A percentile compares a stretch with the other conserved stretches of the same genome.
Evolutionary conservation across 2,113 vertebrate species (phyloP).

Genomic region (Microcebus griseorufus): DNA sequence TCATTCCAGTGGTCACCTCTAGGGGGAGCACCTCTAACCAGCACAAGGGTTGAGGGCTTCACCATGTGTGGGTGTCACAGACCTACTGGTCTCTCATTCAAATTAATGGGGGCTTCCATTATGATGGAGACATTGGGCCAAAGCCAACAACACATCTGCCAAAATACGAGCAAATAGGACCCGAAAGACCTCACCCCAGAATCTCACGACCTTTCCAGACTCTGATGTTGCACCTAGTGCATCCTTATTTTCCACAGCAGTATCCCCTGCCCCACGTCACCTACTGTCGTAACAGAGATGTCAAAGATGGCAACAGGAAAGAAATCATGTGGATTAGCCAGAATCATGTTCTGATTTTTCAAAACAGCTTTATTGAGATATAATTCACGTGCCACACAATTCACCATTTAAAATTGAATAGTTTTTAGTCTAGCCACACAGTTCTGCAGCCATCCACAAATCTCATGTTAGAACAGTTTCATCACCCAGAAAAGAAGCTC

Average conservation of each 20-base stretch:
- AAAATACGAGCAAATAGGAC: rapidly evolving
- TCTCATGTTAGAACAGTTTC: neutral
- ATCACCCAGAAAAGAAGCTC: neutral
- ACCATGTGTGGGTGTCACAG: neutral
- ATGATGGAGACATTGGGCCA: neutral
- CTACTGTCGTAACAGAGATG: neutral
- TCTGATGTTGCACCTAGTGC: neutral
- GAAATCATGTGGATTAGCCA: neutral
- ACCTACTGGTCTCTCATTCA: neutral
- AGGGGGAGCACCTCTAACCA: neutral
- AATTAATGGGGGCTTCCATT: neutral
- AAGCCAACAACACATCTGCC: no score
- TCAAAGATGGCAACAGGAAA: no score
- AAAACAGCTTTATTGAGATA: neutral
- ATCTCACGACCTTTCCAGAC: neutral
- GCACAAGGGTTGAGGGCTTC: neutral
- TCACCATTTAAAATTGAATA: neutral
- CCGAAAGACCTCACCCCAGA: neutral
- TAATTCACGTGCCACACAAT: neutral
- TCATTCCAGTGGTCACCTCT: no score
- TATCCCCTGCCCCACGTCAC: neutral
- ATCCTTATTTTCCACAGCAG: neutral
- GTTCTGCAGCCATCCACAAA: neutral
- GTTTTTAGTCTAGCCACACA: neutral
- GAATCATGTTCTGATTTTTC: neutral